Percentiles rank a stretch among this genome's conserved stretches.
Evolutionary conservation across 2,113 vertebrate genomes (phyloP).

Genomic region (Chitala chitala): DNA sequence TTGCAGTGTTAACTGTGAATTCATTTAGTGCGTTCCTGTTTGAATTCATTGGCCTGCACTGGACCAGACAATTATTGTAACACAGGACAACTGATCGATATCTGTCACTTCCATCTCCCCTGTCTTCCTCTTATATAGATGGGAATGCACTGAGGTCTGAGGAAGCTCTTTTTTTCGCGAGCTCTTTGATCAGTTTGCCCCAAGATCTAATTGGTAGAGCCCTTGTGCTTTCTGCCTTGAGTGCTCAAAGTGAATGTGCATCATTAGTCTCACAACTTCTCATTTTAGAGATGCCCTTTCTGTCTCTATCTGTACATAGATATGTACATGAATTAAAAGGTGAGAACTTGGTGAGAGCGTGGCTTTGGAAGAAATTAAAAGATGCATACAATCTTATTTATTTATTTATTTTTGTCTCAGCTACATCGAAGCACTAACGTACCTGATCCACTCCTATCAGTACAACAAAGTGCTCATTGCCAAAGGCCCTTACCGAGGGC

Average conservation of each 20-base stretch:
- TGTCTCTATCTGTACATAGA: no score
- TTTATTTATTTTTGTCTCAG: conserved; percentile 58
- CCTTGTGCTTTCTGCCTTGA: not conserved
- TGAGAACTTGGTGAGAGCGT: not conserved
- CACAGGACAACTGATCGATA: not conserved
- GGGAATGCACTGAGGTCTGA: not conserved
- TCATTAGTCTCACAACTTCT: not conserved
- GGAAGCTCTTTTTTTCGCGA: not conserved
- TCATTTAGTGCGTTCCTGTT: no score
- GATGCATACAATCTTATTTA: conserved; percentile 1
- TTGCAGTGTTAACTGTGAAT: no score
- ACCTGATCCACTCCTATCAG: conserved; percentile 89
- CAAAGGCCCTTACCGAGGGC: conserved; percentile 83
- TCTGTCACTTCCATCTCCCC: not conserved
- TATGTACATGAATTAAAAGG: no score
- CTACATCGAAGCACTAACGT: conserved; percentile 86
- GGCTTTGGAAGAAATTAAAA: not conserved
- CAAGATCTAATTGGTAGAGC: not conserved
- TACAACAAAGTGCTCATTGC: conserved; percentile 91
- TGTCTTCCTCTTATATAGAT: not conserved
- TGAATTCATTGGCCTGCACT: no score
- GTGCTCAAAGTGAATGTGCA: no score
- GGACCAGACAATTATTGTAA: no score
- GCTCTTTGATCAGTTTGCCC: not conserved
- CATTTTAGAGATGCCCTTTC: not conserved